Conservation (phyloP, 2,888 invertebrate species). For the Agapetus fuscipes region DNA sequence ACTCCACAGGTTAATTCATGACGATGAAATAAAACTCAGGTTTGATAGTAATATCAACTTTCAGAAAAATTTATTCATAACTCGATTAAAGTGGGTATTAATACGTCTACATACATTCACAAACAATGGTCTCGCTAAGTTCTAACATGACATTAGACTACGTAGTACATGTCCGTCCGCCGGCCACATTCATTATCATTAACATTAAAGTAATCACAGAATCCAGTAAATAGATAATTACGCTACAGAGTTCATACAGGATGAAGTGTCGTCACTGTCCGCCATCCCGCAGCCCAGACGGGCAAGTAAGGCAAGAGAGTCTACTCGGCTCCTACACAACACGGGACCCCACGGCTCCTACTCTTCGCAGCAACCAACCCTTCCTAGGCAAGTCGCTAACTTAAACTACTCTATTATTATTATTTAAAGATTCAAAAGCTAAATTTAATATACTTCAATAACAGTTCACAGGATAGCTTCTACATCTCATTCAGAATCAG, state of each 20-base stretch:
- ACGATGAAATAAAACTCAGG: constrained; percentile 9
- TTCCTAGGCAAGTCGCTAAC: too few species aligned
- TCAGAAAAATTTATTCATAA: constrained; percentile 20
- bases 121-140: constrained; percentile 18
- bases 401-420: too few species aligned
- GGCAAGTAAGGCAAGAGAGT: too few species aligned
- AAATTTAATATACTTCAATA: too few species aligned
- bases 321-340: too few species aligned
- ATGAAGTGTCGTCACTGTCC: constrained; percentile 11
- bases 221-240: constrained; percentile 16
- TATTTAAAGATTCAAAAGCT: too few species aligned
- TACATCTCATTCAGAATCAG: too few species aligned
- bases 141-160: constrained; percentile 19
- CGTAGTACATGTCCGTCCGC: constrained; percentile 9
- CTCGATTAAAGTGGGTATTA: constrained; percentile 19
- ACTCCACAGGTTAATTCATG: too few species aligned
- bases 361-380: too few species aligned
- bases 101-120: constrained; percentile 20
- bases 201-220: constrained; percentile 20
- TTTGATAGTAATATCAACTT: constrained; percentile 17
- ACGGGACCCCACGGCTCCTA: too few species aligned
- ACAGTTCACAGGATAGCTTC: too few species aligned
- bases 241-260: constrained; percentile 12
- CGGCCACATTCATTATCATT: constrained; percentile 14
- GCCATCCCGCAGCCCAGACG: too few species aligned